phyloP scores from a whole-genome alignment of 2,797 vertebrate genomes.

The Acanthiza pusilla region DNA sequence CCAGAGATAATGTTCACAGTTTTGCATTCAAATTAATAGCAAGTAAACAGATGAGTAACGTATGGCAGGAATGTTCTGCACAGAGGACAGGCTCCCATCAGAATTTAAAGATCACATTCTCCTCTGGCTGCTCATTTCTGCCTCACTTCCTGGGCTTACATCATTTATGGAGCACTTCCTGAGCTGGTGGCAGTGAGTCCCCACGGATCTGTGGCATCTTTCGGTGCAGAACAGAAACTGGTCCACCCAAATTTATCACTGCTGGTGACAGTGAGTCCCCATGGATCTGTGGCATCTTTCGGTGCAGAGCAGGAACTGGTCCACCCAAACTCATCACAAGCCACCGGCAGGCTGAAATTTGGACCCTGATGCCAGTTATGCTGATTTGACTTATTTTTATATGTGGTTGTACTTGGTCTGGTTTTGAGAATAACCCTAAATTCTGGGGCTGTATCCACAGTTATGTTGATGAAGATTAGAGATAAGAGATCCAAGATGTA shows the following conservation, averaged over 20 bases:
- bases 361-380: neutral
- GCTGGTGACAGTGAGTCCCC: neutral
- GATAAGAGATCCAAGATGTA: neutral
- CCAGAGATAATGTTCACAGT: neutral
- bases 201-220: fast-evolving
- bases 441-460: neutral
- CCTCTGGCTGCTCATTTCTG: neutral
- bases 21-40: conserved; percentile 21
- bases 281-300: neutral
- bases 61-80: neutral
- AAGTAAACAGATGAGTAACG: neutral
- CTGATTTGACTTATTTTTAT: neutral
- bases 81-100: neutral
- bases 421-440: neutral
- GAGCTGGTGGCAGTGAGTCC: neutral
- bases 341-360: neutral
- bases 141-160: neutral
- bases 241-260: neutral
- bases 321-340: neutral
- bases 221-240: neutral
- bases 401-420: neutral
- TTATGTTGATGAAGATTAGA: neutral
- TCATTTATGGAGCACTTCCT: neutral
- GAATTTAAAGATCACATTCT: neutral
- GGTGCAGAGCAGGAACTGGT: neutral